Evolutionary conservation across 2,888 invertebrate species (phyloP).

Genomic region (Perithous albicinctus): DNA sequence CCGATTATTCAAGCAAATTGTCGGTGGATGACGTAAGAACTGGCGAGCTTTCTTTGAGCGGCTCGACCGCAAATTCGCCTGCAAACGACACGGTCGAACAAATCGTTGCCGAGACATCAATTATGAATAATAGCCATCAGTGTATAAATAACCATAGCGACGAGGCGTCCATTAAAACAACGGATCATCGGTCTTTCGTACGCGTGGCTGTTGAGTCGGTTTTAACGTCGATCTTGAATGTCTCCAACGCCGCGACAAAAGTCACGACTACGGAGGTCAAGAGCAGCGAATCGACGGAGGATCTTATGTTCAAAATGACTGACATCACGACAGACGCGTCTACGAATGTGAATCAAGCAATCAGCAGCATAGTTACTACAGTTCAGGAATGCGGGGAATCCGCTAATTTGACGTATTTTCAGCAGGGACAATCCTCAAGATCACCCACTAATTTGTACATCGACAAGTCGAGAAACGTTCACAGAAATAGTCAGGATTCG

Average conservation of each 20-base stretch:
- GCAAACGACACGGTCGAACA: conserved; percentile 37
- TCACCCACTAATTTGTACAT: conserved; percentile 72
- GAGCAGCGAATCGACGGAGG: conserved; percentile 66
- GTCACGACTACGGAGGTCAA: conserved; percentile 29
- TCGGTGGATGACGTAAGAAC: conserved; percentile 55
- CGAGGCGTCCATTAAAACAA: conserved; percentile 21
- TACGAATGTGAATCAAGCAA: not conserved
- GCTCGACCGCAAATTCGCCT: conserved; percentile 54
- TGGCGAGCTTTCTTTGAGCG: conserved; percentile 51
- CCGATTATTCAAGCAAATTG: conserved; percentile 57
- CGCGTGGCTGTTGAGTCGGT: conserved; percentile 26
- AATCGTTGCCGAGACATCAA: conserved; percentile 7
- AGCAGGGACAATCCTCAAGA: conserved; percentile 53
- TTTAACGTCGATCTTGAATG: conserved; percentile 29
- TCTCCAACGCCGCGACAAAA: conserved; percentile 22
- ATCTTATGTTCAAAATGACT: conserved; percentile 75
- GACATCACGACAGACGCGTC: conserved; percentile 70
- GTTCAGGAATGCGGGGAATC: conserved; percentile 57
- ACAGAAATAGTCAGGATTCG: conserved; percentile 76
- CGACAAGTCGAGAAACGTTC: conserved; percentile 69
- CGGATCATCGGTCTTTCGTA: conserved; percentile 39
- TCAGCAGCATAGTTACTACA: conserved; percentile 37
- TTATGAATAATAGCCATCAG: conserved; percentile 28
- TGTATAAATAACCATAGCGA: not conserved
- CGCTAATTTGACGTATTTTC: conserved; percentile 50